Evolutionary conservation across 37 sponge, comb jelly and placozoan genomes (phyloP).

Genomic region (Aphrocallistes beatrix): DNA sequence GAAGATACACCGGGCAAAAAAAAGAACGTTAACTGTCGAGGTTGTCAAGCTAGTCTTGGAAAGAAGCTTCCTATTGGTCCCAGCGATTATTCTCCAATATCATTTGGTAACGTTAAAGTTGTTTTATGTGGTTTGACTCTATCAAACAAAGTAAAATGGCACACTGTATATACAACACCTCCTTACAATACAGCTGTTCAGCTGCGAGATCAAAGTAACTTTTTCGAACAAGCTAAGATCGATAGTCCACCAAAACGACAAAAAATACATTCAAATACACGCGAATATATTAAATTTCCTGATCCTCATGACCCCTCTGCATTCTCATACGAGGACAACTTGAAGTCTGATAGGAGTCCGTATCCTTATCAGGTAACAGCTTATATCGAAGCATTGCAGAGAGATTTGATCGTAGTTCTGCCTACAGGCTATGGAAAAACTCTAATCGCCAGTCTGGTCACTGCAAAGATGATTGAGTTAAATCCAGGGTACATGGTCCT

Average conservation of each 20-base stretch:
- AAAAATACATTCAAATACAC: neutral
- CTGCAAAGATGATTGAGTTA: neutral
- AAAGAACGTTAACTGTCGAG: neutral
- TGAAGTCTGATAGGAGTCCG: neutral
- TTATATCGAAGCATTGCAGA: constrained; percentile 1
- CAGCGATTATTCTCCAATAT: neutral
- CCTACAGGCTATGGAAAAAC: constrained; percentile 9
- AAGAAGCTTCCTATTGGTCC: constrained; percentile 5
- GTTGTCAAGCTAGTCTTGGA: neutral
- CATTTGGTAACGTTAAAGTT: neutral
- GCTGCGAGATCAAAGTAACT: neutral
- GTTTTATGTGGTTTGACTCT: neutral
- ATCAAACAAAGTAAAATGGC: neutral
- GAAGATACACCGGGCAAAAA: neutral
- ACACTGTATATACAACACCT: neutral
- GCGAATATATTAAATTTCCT: neutral
- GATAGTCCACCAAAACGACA: neutral
- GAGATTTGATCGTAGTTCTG: neutral
- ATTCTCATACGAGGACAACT: neutral
- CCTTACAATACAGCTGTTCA: neutral
- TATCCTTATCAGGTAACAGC: neutral
- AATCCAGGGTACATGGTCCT: neutral
- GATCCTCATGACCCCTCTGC: neutral
- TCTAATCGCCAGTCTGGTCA: neutral
- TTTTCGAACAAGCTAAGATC: neutral